These are phyloP conservation scores for Pteropus alecto DNA, from an alignment of 2,113 vertebrate genomes.

Conservation along the genomic window DNA sequence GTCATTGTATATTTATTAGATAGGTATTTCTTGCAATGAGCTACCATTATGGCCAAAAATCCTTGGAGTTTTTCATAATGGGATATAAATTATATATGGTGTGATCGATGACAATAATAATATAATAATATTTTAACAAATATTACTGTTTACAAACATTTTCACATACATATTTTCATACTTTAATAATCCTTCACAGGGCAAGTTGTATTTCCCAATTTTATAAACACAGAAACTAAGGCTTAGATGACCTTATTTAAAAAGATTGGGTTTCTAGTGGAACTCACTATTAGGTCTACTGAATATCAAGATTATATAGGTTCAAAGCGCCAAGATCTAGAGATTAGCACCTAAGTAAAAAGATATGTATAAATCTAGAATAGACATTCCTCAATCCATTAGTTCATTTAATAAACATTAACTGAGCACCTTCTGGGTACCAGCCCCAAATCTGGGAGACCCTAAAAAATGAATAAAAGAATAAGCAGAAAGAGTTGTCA, in stretches of 20 bases:
- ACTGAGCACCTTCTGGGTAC: neutral
- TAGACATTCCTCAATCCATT: neutral
- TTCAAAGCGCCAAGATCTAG: neutral
- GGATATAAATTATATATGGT: neutral
- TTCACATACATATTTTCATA: slow-evolving; percentile 38
- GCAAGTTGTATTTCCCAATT: neutral
- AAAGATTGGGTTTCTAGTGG: neutral
- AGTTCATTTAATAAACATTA: neutral
- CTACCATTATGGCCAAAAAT: neutral
- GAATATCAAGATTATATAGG: neutral
- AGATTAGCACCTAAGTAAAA: neutral
- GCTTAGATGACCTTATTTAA: neutral
- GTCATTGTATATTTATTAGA: slow-evolving; percentile 2
- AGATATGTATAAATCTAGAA: neutral
- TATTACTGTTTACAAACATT: neutral
- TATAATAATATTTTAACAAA: neutral
- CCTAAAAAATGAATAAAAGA: neutral
- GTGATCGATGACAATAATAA: slow-evolving; percentile 25
- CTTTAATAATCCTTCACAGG: neutral
- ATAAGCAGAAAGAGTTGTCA: neutral
- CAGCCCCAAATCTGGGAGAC: neutral
- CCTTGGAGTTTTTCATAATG: slow-evolving; percentile 35
- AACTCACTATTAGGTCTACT: neutral
- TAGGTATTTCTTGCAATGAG: neutral
- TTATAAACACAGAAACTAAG: neutral